Percentiles rank a stretch among this genome's conserved stretches.
phyloP scores from a whole-genome alignment of 2,113 vertebrate species.

The Cynoglossus semilaevis region DNA sequence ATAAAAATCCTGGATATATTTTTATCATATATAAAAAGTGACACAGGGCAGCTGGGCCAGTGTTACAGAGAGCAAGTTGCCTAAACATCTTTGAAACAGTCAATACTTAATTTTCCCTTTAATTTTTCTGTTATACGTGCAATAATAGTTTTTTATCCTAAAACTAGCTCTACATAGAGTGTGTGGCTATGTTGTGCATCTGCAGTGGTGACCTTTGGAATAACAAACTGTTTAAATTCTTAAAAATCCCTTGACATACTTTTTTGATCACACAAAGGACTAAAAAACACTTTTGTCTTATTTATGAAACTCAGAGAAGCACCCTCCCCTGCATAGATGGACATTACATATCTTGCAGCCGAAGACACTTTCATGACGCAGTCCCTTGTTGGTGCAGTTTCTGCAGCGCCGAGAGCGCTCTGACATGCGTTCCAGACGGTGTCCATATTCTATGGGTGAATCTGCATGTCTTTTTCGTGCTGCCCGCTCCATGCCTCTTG shows the following conservation, averaged over 20 bases:
- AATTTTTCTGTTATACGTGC: constrained; percentile 76
- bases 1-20: constrained; percentile 74
- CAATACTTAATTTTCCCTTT: constrained; percentile 65
- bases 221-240: constrained; percentile 62
- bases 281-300: constrained; percentile 54
- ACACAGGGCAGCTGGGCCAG: constrained; percentile 77
- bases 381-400: constrained; percentile 82
- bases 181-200: constrained; percentile 74
- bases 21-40: constrained; percentile 77
- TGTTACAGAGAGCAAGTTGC: constrained; percentile 74
- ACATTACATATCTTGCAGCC: constrained; percentile 85
- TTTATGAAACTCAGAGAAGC: constrained; percentile 85
- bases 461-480: constrained; percentile 79
- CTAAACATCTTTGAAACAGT: constrained; percentile 77
- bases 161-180: constrained; percentile 75
- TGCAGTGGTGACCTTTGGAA: constrained; percentile 78
- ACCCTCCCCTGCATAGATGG: constrained; percentile 81
- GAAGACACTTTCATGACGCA: constrained; percentile 80
- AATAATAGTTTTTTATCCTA: constrained; percentile 75
- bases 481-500: constrained; percentile 78
- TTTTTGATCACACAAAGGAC: constrained; percentile 63
- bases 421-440: constrained; percentile 82
- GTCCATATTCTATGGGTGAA: constrained; percentile 81
- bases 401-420: constrained; percentile 80
- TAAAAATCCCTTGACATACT: constrained; percentile 60